These are phyloP conservation scores for Endomychus coccineus DNA, from an alignment of 2,888 invertebrate genomes.

Conservation along the genomic window DNA sequence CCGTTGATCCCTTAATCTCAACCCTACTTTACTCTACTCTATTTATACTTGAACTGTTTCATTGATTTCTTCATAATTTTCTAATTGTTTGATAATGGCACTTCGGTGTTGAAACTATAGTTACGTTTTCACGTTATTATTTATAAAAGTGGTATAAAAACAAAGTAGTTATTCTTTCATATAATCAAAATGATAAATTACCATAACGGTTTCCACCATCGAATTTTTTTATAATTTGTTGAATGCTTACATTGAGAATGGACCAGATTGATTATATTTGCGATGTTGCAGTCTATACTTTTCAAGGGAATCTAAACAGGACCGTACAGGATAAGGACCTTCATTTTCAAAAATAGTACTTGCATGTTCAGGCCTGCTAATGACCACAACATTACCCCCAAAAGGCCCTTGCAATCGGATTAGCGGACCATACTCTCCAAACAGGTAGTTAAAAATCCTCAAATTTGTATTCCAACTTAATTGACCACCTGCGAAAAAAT, in stretches of 20 bases:
- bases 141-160: too few relatives aligned
- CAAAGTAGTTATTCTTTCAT: too few relatives aligned
- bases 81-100: too few relatives aligned
- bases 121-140: too few relatives aligned
- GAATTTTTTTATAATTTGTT: too few relatives aligned
- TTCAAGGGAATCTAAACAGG: constrained; percentile 56
- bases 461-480: constrained; percentile 45
- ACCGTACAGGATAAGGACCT: constrained; percentile 53
- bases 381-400: constrained; percentile 55
- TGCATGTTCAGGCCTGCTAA: constrained; percentile 58
- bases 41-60: too few relatives aligned
- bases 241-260: constrained; percentile 50
- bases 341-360: constrained; percentile 55
- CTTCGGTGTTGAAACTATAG: too few relatives aligned
- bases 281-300: constrained; percentile 55
- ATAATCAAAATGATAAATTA: too few relatives aligned
- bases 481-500: constrained; percentile 37
- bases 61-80: too few relatives aligned
- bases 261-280: constrained; percentile 49
- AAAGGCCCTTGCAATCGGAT: constrained; percentile 59
- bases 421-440: constrained; percentile 56
- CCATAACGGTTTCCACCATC: not conserved
- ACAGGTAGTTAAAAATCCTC: constrained; percentile 43
- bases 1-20: too few relatives aligned
- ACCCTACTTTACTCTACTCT: too few relatives aligned